These are phyloP conservation scores for Neodiprion virginianus DNA, from an alignment of 1,140 invertebrate species.

Conservation along the genomic window DNA sequence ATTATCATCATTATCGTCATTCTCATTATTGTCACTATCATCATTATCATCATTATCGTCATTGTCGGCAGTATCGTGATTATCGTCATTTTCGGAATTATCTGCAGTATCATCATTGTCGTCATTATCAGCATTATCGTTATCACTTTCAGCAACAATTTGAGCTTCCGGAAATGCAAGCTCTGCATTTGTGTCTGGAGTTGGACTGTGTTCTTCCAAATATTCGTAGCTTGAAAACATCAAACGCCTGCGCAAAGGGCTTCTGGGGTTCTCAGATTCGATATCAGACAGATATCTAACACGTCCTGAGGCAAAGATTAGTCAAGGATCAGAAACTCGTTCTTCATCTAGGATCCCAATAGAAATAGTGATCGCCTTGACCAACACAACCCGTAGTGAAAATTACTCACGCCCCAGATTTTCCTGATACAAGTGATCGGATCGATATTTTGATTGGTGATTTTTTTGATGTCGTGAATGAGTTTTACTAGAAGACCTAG, in stretches of 20 bases:
- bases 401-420: neutral
- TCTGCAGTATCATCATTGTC: neutral
- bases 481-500: neutral
- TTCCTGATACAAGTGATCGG: neutral
- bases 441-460: neutral
- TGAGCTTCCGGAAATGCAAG: neutral
- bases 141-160: constrained; percentile 7
- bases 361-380: no score
- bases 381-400: neutral
- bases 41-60: constrained; percentile 14
- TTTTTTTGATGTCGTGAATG: neutral
- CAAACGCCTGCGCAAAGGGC: neutral
- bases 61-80: neutral
- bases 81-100: constrained; percentile 1
- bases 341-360: no score
- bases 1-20: constrained; percentile 15
- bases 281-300: neutral
- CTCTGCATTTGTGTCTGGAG: neutral
- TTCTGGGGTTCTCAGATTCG: neutral
- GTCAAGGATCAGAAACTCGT: neutral
- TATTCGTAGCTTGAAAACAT: neutral
- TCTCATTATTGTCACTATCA: constrained; percentile 18
- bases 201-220: neutral
- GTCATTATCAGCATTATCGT: constrained; percentile 10
- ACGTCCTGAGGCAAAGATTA: neutral